Evolutionary conservation across 2,888 invertebrate species (phyloP).

Genomic region (Podotricha telesiphe): DNA sequence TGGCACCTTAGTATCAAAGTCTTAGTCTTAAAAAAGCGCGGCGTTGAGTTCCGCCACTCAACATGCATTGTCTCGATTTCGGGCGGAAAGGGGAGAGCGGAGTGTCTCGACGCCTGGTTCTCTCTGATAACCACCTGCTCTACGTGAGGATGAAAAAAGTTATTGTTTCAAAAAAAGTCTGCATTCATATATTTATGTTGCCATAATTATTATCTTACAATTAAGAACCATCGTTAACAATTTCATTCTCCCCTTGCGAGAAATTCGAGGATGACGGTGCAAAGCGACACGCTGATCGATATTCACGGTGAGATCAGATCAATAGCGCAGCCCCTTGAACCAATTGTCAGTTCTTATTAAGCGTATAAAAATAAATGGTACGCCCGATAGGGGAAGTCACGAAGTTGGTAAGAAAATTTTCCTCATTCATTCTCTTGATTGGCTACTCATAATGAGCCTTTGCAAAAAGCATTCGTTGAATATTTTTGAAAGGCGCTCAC

Average conservation of each 20-base stretch:
- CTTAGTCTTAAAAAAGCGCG: too few species aligned
- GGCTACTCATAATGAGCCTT: slow-evolving; percentile 46
- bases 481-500: slow-evolving; percentile 42
- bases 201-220: not conserved
- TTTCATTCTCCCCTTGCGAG: not conserved
- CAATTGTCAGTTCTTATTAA: slow-evolving; percentile 73
- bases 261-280: slow-evolving; percentile 32
- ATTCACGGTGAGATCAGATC: slow-evolving; percentile 42
- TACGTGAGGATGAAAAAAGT: too few species aligned
- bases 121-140: too few species aligned
- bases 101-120: too few species aligned
- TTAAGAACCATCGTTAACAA: not conserved
- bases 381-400: slow-evolving; percentile 55
- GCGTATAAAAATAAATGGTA: slow-evolving; percentile 73
- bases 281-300: slow-evolving; percentile 40
- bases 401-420: slow-evolving; percentile 54
- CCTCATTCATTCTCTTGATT: slow-evolving; percentile 52
- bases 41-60: too few species aligned
- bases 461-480: slow-evolving; percentile 42
- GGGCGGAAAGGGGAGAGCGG: too few species aligned
- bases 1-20: too few species aligned
- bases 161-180: too few species aligned
- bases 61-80: too few species aligned
- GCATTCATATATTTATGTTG: not conserved
- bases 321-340: slow-evolving; percentile 49